Evolutionary conservation across 2,888 invertebrate genomes (phyloP), one percentile per base, ranked within the genome.

Genomic region (Tortricodes alternella): DNA sequence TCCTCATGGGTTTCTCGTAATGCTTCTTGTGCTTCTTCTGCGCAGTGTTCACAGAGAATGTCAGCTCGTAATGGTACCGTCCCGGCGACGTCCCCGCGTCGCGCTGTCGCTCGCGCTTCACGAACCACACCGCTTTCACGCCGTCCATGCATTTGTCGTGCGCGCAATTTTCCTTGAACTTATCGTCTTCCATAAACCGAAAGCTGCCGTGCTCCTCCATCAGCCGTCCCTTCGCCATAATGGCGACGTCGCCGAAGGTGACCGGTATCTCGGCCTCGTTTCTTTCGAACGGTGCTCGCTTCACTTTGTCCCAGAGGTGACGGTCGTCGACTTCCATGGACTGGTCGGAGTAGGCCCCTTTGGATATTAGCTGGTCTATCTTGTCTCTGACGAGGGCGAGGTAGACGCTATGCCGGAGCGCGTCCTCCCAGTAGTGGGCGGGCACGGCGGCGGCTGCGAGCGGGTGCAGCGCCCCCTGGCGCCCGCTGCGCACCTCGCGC

Each of bases 41-140:
- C 5, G 89, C 11, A n/a, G 29, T 85, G 37, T 78, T 78, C 1
- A 95, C 92, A 2, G 93, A 94, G 69, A 94, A 94, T 69, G 94
- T 94, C 61, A 94, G 79, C 76, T 95, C 95, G 68, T 93, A 94
- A 63, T 88, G 84, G 62, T 89, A 86, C 64, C 89, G 91, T 3
- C 86, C 90, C 0, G 78, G 83, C 29, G 79, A 64, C 1, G 70
- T 87, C 80, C 72, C 90, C 0, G 78, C 74, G 65, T 93, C 93
- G 53, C 93, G 89, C 74, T 95, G 95, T 35, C 94, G 83, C 48
- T 94, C 92, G 48, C 94, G 91, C 77, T 94, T 94, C 2, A 95
- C 94, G 0, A 93, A 92, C 95, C 95, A 95, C 53, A 93, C 75
- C 0, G 94, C 94, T 68, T 92, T 86, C 3, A 93, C 86, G 27